Evolutionary conservation across 2,797 vertebrate genomes (phyloP).

Genomic region (Manis javanica): DNA sequence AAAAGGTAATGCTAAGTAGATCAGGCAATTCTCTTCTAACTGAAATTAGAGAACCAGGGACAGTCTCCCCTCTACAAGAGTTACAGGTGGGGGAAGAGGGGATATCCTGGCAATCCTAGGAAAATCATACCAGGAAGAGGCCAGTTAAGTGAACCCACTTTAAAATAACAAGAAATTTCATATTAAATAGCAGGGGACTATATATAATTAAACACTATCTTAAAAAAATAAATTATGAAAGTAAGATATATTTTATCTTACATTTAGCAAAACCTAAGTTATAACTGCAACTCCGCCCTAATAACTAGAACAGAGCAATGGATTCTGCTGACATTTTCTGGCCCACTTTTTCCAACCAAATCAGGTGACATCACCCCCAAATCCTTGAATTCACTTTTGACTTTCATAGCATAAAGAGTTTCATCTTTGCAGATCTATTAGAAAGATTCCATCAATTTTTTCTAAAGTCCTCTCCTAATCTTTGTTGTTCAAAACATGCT

Average conservation of each 20-base stretch:
- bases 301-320: not conserved
- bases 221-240: constrained; percentile 19
- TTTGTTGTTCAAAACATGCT: not conserved
- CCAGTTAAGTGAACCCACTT: not conserved
- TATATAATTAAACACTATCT: not conserved
- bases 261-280: not conserved
- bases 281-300: not conserved
- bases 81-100: not conserved
- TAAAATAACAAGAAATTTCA: not conserved
- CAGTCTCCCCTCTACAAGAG: not conserved
- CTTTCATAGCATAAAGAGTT: not conserved
- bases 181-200: not conserved
- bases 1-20: not conserved
- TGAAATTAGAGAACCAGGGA: not conserved
- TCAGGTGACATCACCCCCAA: not conserved
- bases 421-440: not conserved
- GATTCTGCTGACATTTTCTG: not conserved
- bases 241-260: not conserved
- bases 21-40: not conserved
- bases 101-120: not conserved
- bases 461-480: not conserved
- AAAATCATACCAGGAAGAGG: not conserved
- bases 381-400: constrained; percentile 19
- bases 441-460: not conserved
- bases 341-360: not conserved